These are phyloP conservation scores for Phania funesta DNA, from an alignment of 2,888 invertebrate species.

Conservation along the genomic window DNA sequence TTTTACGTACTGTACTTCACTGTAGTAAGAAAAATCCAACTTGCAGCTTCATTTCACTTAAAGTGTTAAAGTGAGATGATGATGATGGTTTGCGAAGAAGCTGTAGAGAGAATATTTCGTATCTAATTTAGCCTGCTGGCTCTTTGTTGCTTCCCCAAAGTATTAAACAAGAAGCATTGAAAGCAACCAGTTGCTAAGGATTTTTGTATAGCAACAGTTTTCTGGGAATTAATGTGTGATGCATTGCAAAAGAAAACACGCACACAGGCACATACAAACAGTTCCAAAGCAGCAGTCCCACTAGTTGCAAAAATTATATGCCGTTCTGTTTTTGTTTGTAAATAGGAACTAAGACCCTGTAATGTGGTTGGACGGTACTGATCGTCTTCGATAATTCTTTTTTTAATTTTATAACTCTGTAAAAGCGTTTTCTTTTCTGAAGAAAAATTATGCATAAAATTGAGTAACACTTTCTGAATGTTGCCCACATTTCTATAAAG, in stretches of 20 bases:
- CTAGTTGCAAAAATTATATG: neutral
- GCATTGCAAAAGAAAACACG: neutral
- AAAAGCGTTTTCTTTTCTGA: no score
- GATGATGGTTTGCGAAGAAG: constrained; percentile 11
- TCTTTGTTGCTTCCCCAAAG: constrained; percentile 38
- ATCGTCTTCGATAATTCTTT: no score
- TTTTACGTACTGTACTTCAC: neutral
- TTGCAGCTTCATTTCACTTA: constrained; percentile 12
- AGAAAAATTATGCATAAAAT: no score
- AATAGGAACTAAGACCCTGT: no score
- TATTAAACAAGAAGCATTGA: constrained; percentile 24
- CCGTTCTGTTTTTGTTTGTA: no score
- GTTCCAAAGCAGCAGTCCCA: neutral
- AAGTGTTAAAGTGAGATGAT: constrained; percentile 25
- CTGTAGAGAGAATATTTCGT: constrained; percentile 1
- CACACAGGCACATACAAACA: neutral
- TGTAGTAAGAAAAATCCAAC: neutral
- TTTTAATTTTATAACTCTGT: no score
- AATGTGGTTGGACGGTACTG: no score
- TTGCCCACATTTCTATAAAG: no score
- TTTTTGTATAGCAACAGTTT: constrained; percentile 58
- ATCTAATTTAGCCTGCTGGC: constrained; percentile 42
- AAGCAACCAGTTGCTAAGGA: constrained; percentile 20
- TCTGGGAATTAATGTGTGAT: constrained; percentile 9
- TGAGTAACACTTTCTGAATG: no score